Evolutionary conservation across 2,888 invertebrate species (phyloP).

Genomic region (Callyntrura guangdongensis): DNA sequence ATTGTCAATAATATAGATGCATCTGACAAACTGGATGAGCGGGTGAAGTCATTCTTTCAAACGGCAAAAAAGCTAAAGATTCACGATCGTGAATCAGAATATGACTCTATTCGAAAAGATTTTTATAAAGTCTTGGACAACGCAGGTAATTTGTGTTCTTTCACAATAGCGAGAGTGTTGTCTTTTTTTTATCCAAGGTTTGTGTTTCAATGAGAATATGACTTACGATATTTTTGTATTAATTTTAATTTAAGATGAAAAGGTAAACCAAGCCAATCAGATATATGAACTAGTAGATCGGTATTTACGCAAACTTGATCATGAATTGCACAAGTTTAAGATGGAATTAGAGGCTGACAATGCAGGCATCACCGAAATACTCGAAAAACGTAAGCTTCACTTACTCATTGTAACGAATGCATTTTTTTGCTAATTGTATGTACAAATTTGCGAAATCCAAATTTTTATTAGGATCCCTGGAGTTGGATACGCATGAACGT

Average conservation of each 20-base stretch:
- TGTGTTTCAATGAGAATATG: too few relatives aligned
- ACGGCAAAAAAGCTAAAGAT: conserved; percentile 93
- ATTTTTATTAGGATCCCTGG: conserved; percentile 92
- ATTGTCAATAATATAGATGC: conserved; percentile 89
- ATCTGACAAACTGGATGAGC: conserved; percentile 96
- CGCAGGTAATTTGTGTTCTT: conserved; percentile 87
- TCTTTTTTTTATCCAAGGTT: conserved; percentile 17
- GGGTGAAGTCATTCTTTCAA: conserved; percentile 94
- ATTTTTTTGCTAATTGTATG: neutral
- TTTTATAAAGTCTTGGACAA: conserved; percentile 97
- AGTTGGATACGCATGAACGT: conserved; percentile 90
- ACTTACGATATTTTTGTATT: conserved; percentile 14
- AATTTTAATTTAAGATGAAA: conserved; percentile 90
- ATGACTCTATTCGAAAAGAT: conserved; percentile 93
- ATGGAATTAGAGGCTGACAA: conserved; percentile 99
- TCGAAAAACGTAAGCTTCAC: conserved; percentile 90
- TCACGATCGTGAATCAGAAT: conserved; percentile 93
- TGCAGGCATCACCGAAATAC: conserved; percentile 97
- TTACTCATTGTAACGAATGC: neutral
- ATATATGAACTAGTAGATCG: conserved; percentile 98
- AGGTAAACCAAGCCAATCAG: conserved; percentile 96
- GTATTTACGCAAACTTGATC: conserved; percentile 94
- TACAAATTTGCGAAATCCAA: too few relatives aligned
- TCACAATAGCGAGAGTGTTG: neutral
- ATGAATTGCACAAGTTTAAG: conserved; percentile 98